Evolutionary conservation across 92 coral and sea anemone species (phyloP), one percentile per base, ranked within the genome.

Genomic region (Porites divaricata): DNA sequence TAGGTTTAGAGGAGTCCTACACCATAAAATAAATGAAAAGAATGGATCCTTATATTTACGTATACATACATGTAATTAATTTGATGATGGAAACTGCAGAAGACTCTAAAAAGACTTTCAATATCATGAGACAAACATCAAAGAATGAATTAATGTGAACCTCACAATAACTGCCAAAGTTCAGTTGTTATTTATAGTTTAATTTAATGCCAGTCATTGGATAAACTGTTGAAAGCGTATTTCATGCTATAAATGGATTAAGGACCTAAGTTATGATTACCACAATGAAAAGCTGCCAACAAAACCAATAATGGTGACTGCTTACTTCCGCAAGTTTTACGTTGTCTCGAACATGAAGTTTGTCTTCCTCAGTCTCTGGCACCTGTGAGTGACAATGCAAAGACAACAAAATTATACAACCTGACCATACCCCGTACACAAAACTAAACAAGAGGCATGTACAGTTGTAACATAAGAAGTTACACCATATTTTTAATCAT

Each of bases 241-340:
- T 5, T 35, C 45, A 35, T 35, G 45, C 45, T 35, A 35, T 6
- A 35, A 35, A 35, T 35, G 45, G 45, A 35, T 3, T 35, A 35
- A 35, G 45, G 45, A 35, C 45, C 45, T 35, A 35, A 0, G 0
- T 35, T 0, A 35, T 1, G 7, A 5, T 35, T 35, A 35, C 1
- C 45, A 35, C 3, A 10, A 12, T 3, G 0, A 1, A n/a, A 14
- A 65, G 12, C 49, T 28, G 28, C 13, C 64, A 48, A 3, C 59
- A 54, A 10, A 15, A 48, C 49, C 48, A 20, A n/a, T 4, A 71
- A 12, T 57, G 24, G 9, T 67, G 19, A 4, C 20, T 22, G 25
- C 88, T 49, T 76, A 96, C 99, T 86, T 96, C 99, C 5, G 99
- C 99, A 54, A 92, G 84, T 81, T 94, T 94, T 50, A 96, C 98